Percentiles rank a stretch among this genome's conserved stretches.
phyloP scores from a whole-genome alignment of 2,797 vertebrate species.

The Lacerta bilineata region DNA sequence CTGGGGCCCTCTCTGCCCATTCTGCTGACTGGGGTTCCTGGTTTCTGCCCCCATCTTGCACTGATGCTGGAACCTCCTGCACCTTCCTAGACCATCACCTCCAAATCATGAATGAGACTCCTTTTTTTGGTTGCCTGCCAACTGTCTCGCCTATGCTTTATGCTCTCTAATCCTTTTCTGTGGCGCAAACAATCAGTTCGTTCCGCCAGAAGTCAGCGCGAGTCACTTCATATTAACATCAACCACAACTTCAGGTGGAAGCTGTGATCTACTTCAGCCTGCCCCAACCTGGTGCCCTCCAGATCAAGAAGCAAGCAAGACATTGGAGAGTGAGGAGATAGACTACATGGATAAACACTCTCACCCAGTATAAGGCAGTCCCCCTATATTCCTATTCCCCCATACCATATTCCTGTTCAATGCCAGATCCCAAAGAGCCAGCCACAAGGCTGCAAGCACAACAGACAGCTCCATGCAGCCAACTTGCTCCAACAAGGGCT shows the following conservation, averaged over 20 bases:
- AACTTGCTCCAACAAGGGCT: too few relatives aligned
- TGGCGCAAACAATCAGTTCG: neutral
- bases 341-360: too few relatives aligned
- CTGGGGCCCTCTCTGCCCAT: neutral
- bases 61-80: too few relatives aligned
- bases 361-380: too few relatives aligned
- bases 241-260: constrained; percentile 10
- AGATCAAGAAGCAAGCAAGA: too few relatives aligned
- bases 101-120: neutral
- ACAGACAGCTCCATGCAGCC: too few relatives aligned
- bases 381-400: too few relatives aligned
- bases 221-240: constrained; percentile 9
- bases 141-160: neutral
- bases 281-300: neutral
- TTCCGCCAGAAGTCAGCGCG: constrained; percentile 4
- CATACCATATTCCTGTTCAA: too few relatives aligned
- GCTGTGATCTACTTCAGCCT: neutral
- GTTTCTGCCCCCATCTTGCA: too few relatives aligned
- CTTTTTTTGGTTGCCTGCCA: neutral
- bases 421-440: too few relatives aligned
- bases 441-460: too few relatives aligned
- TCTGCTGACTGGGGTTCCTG: neutral
- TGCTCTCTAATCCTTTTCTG: constrained; percentile 13
- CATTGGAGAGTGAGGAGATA: too few relatives aligned
- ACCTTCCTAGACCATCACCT: neutral